These are phyloP conservation scores for Hepsetus odoe DNA, from an alignment of 2,113 vertebrate species.

Conservation along the genomic window DNA sequence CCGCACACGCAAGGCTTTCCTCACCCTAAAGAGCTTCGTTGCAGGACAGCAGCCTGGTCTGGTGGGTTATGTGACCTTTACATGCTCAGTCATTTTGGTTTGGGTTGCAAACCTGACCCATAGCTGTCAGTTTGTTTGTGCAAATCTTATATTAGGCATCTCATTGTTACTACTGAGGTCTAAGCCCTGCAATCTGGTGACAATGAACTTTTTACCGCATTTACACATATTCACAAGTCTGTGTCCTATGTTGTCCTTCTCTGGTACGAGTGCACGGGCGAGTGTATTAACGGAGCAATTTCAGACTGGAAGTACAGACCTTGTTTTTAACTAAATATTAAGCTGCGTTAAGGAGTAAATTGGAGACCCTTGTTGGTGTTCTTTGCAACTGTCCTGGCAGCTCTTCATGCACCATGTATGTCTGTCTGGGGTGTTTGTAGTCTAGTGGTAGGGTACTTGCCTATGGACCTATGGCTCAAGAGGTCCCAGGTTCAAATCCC, in stretches of 20 bases:
- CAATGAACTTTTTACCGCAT: background rate
- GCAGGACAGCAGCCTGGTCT: background rate
- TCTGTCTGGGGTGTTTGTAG: background rate
- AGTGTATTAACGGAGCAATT: too few species aligned
- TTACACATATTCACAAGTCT: background rate
- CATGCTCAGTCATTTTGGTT: background rate
- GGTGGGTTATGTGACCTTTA: conserved; percentile 16
- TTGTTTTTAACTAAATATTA: too few species aligned
- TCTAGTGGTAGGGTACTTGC: too few species aligned
- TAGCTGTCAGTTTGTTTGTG: background rate
- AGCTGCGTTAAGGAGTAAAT: too few species aligned
- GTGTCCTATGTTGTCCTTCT: background rate
- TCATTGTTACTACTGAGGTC: background rate
- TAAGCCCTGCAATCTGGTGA: background rate
- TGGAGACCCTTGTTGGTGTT: too few species aligned
- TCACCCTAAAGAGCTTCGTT: conserved; percentile 16
- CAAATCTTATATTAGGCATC: background rate
- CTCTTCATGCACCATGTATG: background rate
- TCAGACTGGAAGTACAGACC: too few species aligned
- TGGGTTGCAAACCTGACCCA: background rate
- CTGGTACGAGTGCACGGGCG: too few species aligned
- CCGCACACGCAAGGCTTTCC: background rate
- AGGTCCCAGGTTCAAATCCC: too few species aligned
- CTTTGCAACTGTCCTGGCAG: too few species aligned
- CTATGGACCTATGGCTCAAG: too few species aligned